Base-by-base conservation (phyloP, 1,140 invertebrate genomes). In the Caligus rogercresseyi region DNA sequence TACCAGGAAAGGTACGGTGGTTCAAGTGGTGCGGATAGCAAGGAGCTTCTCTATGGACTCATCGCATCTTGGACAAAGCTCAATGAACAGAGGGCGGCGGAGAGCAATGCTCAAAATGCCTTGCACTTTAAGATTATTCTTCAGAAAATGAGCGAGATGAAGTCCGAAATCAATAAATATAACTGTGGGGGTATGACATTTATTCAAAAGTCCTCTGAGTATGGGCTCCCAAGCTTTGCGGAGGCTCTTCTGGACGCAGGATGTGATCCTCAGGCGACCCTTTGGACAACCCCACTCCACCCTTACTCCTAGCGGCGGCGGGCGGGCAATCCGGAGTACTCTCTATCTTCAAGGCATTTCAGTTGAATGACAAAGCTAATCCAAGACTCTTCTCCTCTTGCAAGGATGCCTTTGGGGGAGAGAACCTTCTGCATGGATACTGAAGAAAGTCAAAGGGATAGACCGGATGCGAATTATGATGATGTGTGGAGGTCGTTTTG, bases 181-280 rank as follows among this genome's bases (percentile, higher is more conserved):
- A 25, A 65, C 31, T 25, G 58, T 25, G 61, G 63, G 15, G 64
- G 64, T 20, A 24, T 65, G 15, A 65, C 62, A 3, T 64, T 63
- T 20, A 24, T 65, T 43, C 64, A 65, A 23, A 64, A 65, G 60
- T 25, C 63, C 3, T 65, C 63, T 16, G 51, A 66, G 15, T 65
- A 65, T 23, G 52, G 63, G 20, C 51, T 65, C 18, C 1, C 62
- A 3, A 57, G 62, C 1, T 65, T 65, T 54, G 64, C 54, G n/a
- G 20, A 65, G 11, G 16, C 23, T 1, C 43, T 65, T 16, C 24
- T 65, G 64, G 54, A 54, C 15, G 18, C 54, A 11, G 64, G 64
- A 14, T 25, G 25, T 21, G 31, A 65, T 43, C 64, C 64, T 2
- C 19, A 54, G 16, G 21, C n/a, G 1, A 63, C 25, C 2, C 15